Evolutionary conservation across 1,140 invertebrate genomes (phyloP), one percentile per base, ranked within the genome.

Genomic region (Zaprionus africanus): DNA sequence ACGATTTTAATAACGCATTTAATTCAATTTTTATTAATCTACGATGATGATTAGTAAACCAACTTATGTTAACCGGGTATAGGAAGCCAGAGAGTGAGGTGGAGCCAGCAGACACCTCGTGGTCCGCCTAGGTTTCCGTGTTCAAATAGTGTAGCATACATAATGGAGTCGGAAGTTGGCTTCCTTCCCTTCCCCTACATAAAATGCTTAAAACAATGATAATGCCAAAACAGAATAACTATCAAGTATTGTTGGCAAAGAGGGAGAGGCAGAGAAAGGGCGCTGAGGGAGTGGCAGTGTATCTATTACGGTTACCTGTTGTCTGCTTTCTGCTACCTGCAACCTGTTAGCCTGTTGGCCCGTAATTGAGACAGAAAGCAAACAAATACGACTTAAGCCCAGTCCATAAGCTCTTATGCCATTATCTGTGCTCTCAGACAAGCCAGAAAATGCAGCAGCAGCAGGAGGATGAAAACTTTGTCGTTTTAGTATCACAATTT

Each of bases 141-240:
- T 34, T 34, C 72, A 78, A 71, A 71, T 66, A 71, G 41, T 66
- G 62, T 77, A 63, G 68, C 31, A 73, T 77, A 77, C 59, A 59
- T 68, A 73, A 79, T 72, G 74, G 31, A 53, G 36, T 19, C 49
- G 65, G 26, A 19, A n/a, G 63, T 60, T 54, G 6, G 24, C 31
- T 34, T 34, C 26, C 38, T 41, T n/a, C 38, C 9, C 38, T n/a
- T 41, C 19, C 56, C 41, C 19, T 9, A 53, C 53, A 46, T 79
- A 77, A 73, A 73, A 72, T 73, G 54, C 68, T 54, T 67, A 66
- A 79, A 59, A 62, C 74, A 76, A 76, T 79, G 74, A 79, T 79
- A 76, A 72, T 62, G 58, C 74, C 74, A 71, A 79, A 67, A 74
- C 77, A 56, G 64, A 77, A 77, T 73, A 77, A 66, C 49, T 49